Base-by-base conservation (phyloP, 1,140 invertebrate genomes). In the Caerostris darwini region DNA sequence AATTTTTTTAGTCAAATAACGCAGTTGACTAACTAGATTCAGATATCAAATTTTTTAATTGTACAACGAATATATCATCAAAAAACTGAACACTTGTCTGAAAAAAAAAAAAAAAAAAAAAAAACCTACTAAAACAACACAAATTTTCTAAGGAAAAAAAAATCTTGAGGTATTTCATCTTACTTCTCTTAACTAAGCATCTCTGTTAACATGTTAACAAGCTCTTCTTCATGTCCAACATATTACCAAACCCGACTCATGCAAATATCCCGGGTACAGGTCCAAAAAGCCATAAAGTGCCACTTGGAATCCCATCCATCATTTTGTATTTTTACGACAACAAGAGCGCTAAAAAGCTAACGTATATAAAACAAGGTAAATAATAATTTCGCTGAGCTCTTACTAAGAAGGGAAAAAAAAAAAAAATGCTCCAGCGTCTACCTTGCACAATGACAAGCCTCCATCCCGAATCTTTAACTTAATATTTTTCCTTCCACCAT, bases 361-460 rank as follows among this genome's bases (percentile, higher is more conserved):
- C 14, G 82, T 34, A 83, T 56, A 83, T 83, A 56, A 83, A 85
- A 85, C 82, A 85, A 85, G 83, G 57, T 85, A 85, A 57, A 85
- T 85, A 57, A 85, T 77, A 59, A 58, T 85, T 85, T 85, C 50
- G 83, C 83, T 85, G 83, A 85, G 83, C 14, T 59, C 19, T 57
- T 85, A 58, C 34, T 34, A 34, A 34, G 34, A 34, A 34, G 34
- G 34, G 34, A 34, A 34, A 34, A 34, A 34, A 34, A 34, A 34
- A 34, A 34, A 34, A 34, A 34, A 1, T 34, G 4, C 82, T 58
- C 17, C 7, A 57, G 57, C 83, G 19, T 85, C 54, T 88, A 88
- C 86, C 59, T 88, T 88, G 53, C 86, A 88, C 58, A 64, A 50
- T 88, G 86, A 88, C 86, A 88, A 88, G 59, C 86, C 86, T 88